A percentile compares a stretch with the other conserved stretches of the same genome.
phyloP scores from a whole-genome alignment of 2,888 invertebrate species.

The Syrista parreyssii region DNA sequence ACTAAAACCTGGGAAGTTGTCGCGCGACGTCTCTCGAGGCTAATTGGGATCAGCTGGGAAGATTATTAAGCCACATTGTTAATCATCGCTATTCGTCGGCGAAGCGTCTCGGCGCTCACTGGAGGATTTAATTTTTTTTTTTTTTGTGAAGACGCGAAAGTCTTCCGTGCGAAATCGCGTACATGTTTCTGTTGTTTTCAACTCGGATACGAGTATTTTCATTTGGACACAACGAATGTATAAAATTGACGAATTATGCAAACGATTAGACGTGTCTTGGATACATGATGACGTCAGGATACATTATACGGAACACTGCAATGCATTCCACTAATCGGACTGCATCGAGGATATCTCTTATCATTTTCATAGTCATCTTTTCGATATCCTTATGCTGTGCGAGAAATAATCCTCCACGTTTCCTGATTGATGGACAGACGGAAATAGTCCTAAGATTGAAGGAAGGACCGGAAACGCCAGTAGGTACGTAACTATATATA shows the following conservation, averaged over 20 bases:
- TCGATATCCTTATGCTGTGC: slow-evolving; percentile 45
- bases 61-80: neutral
- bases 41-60: neutral
- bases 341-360: slow-evolving; percentile 17
- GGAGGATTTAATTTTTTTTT: slow-evolving; percentile 2
- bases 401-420: slow-evolving; percentile 86
- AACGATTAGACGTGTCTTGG: neutral
- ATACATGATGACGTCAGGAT: slow-evolving; percentile 13
- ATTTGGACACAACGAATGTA: neutral
- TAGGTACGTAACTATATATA: slow-evolving; percentile 69
- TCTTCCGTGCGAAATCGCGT: neutral
- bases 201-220: neutral
- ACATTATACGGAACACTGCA: neutral
- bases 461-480: slow-evolving; percentile 87
- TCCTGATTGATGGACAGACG: slow-evolving; percentile 87
- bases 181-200: neutral
- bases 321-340: slow-evolving; percentile 3
- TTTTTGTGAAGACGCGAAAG: neutral
- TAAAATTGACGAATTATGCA: neutral
- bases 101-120: neutral
- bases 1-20: slow-evolving; percentile 22
- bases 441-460: slow-evolving; percentile 91
- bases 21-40: neutral
- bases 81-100: neutral
- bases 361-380: slow-evolving; percentile 7